Percentiles rank a stretch among this genome's conserved stretches.
Conservation (phyloP, 2,888 invertebrate genomes). For the Agrotis clavis region DNA sequence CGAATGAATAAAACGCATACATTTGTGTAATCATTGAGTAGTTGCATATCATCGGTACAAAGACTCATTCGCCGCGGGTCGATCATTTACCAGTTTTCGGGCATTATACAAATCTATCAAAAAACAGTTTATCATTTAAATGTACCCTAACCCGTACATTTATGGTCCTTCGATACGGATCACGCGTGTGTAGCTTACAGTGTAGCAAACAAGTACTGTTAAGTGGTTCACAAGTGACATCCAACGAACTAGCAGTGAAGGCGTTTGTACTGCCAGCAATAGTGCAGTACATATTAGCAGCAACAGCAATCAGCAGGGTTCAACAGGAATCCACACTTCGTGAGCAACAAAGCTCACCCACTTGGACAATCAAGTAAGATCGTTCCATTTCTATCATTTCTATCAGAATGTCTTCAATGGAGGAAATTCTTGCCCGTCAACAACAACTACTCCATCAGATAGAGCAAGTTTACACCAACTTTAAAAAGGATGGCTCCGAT, state of each 20-base stretch:
- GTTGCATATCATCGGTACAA: background rate
- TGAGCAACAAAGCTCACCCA: conserved; percentile 2
- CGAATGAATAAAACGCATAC: background rate
- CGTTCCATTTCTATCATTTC: background rate
- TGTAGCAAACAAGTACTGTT: background rate
- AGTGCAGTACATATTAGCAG: background rate
- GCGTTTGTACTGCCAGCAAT: background rate
- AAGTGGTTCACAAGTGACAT: background rate
- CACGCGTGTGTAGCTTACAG: background rate
- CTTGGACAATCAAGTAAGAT: conserved; percentile 6
- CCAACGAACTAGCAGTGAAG: background rate
- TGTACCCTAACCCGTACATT: background rate
- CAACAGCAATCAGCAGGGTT: background rate
- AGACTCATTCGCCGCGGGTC: background rate
- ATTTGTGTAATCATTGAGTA: background rate
- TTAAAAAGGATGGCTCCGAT: no score
- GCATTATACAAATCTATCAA: background rate
- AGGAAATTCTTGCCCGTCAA: background rate
- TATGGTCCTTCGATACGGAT: no score
- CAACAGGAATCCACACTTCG: background rate
- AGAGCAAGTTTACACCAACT: no score
- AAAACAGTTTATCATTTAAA: background rate
- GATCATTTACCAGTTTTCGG: background rate
- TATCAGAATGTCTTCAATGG: background rate
- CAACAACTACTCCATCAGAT: no score